phyloP scores from a whole-genome alignment of 2,888 invertebrate genomes.

The Drosophila prolongata region DNA sequence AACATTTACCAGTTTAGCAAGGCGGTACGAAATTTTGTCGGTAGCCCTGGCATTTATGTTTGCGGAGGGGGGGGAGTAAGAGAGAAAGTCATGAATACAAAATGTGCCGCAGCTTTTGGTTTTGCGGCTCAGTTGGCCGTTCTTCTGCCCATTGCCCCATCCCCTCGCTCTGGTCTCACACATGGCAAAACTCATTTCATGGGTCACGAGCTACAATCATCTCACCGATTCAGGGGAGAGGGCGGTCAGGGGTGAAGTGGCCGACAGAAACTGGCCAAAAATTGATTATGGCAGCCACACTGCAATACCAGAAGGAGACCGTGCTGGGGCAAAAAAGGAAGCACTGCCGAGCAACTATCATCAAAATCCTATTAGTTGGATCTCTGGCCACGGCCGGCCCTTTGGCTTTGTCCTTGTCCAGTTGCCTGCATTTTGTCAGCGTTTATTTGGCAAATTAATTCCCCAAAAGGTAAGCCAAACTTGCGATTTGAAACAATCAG shows the following conservation, averaged over 20 bases:
- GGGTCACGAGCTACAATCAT: constrained; percentile 84
- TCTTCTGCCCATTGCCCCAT: constrained; percentile 44
- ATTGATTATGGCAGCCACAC: constrained; percentile 71
- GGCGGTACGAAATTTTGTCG: too few species aligned
- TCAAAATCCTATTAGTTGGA: constrained; percentile 82
- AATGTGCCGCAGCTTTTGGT: constrained; percentile 66
- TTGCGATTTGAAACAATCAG: constrained; percentile 81
- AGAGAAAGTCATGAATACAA: constrained; percentile 69
- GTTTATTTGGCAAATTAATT: constrained; percentile 80
- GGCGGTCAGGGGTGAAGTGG: neutral
- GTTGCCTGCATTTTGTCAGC: constrained; percentile 75
- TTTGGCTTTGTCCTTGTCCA: constrained; percentile 69
- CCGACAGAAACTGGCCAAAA: constrained; percentile 62
- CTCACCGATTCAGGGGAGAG: constrained; percentile 29
- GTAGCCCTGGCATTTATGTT: constrained; percentile 24
- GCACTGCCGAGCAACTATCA: constrained; percentile 70
- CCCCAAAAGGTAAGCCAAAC: constrained; percentile 80
- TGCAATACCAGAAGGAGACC: constrained; percentile 47
- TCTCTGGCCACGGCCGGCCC: constrained; percentile 34
- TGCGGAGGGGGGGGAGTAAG: constrained; percentile 7
- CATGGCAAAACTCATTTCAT: constrained; percentile 84
- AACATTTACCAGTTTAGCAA: neutral
- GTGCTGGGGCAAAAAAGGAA: constrained; percentile 38
- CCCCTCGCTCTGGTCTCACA: constrained; percentile 40
- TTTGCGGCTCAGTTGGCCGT: constrained; percentile 62